Conservation (phyloP, 2,888 invertebrate genomes). For the Lycia hirtaria region DNA sequence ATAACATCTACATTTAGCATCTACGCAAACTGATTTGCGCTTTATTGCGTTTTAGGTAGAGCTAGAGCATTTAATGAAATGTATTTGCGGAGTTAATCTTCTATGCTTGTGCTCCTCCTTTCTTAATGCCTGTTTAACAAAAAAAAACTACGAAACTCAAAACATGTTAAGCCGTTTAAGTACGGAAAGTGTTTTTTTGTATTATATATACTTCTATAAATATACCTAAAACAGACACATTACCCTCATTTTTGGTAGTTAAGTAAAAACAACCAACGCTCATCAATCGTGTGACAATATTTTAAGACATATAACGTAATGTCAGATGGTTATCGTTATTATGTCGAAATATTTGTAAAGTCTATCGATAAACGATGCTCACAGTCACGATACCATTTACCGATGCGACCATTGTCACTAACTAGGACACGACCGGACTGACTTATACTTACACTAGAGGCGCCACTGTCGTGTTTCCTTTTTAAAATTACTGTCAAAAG, state of each 20-base stretch:
- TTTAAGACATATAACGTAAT: slow-evolving; percentile 38
- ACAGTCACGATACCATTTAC: slow-evolving; percentile 62
- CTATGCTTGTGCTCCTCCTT: no score
- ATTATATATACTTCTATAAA: no score
- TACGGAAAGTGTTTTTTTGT: no score
- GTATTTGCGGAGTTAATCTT: no score
- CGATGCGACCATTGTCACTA: slow-evolving; percentile 57
- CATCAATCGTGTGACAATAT: slow-evolving; percentile 29
- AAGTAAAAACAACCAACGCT: slow-evolving; percentile 29
- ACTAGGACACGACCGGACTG: slow-evolving; percentile 49
- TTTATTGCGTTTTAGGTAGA: no score
- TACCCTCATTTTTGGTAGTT: no score
- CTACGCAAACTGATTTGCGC: no score
- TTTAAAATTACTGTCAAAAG: neutral
- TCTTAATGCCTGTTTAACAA: no score
- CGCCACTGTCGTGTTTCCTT: neutral
- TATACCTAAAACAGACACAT: neutral
- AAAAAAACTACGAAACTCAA: no score
- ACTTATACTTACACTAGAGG: neutral
- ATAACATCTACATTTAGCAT: no score
- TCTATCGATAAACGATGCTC: slow-evolving; percentile 69
- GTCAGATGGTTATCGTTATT: slow-evolving; percentile 68
- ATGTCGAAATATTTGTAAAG: slow-evolving; percentile 84
- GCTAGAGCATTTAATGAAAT: no score
- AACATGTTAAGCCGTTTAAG: no score